A percentile compares a stretch with the other conserved stretches of the same genome.
Conservation (phyloP, 2,888 invertebrate genomes). For the Hesperia comma region DNA sequence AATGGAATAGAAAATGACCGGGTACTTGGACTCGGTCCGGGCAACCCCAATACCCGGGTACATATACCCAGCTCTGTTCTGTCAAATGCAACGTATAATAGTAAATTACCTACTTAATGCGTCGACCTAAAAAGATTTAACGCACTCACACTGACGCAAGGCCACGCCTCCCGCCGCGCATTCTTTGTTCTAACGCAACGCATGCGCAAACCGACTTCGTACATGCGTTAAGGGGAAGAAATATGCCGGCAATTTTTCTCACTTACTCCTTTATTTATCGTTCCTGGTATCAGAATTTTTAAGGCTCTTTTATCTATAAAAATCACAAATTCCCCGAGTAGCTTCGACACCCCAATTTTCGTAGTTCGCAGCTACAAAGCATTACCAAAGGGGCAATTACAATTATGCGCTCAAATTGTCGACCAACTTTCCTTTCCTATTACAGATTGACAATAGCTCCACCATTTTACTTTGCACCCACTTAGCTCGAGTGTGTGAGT, state of each 20-base stretch:
- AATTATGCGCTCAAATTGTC: constrained; percentile 72
- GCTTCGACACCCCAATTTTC: constrained; percentile 39
- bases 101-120: constrained; percentile 83
- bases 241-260: constrained; percentile 71
- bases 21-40: background rate
- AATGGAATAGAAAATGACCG: constrained; percentile 11
- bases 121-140: constrained; percentile 82
- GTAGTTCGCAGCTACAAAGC: constrained; percentile 38
- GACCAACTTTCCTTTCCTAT: constrained; percentile 74
- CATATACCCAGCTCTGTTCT: constrained; percentile 43
- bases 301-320: constrained; percentile 39
- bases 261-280: constrained; percentile 62
- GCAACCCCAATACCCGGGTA: background rate
- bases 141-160: constrained; percentile 52
- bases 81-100: constrained; percentile 79
- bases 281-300: constrained; percentile 52
- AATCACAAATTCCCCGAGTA: constrained; percentile 18
- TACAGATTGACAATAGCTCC: constrained; percentile 74
- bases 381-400: constrained; percentile 70
- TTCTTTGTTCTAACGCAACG: constrained; percentile 68
- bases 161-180: constrained; percentile 62
- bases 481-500: constrained; percentile 58
- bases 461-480: constrained; percentile 73
- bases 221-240: constrained; percentile 62
- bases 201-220: constrained; percentile 61